phyloP scores from a whole-genome alignment of 2,113 vertebrate species.

The Hyaena hyaena region DNA sequence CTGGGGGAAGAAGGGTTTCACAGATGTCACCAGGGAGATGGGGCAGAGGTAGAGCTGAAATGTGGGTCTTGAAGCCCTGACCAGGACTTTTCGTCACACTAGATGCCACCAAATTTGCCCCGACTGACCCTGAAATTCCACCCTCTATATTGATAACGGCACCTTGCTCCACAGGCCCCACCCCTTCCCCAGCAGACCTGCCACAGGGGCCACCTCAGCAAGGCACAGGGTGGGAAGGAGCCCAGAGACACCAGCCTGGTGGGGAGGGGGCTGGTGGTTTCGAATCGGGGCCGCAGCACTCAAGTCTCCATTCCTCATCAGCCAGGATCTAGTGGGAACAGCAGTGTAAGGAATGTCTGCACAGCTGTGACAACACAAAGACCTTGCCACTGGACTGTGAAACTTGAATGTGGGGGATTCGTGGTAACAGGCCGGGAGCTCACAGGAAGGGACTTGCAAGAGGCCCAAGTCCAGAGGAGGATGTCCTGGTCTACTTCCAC shows the following conservation, averaged over 20 bases:
- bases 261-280: rapidly evolving
- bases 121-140: background rate
- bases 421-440: background rate
- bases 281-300: background rate
- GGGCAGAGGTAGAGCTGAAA: background rate
- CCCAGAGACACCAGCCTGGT: background rate
- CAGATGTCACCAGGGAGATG: background rate
- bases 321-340: background rate
- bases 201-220: rapidly evolving
- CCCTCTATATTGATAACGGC: rapidly evolving
- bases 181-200: too few relatives aligned
- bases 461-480: background rate
- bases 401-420: rapidly evolving
- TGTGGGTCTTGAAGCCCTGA: background rate
- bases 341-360: background rate
- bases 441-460: background rate
- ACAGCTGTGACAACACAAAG: background rate
- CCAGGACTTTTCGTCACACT: background rate
- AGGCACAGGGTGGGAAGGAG: rapidly evolving
- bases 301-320: background rate
- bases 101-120: background rate
- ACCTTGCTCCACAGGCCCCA: too few relatives aligned
- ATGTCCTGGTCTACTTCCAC: background rate
- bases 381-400: background rate
- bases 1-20: too few relatives aligned